Evolutionary conservation across 2,888 invertebrate genomes (phyloP).

Genomic region (Nomada hirtipes): DNA sequence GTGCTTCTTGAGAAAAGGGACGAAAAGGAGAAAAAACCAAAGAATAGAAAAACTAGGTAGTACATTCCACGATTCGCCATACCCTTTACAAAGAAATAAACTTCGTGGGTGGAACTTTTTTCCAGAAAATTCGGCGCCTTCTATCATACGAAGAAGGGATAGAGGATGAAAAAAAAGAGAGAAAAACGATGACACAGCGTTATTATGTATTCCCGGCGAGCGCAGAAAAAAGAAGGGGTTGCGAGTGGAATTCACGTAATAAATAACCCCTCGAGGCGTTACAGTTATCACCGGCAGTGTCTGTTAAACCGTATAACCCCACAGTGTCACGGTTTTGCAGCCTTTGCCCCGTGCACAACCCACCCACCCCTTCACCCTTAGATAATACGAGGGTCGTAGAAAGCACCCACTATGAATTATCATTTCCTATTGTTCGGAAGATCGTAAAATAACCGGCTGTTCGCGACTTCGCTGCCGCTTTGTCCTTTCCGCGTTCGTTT

Average conservation of each 20-base stretch:
- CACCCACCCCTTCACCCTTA: conserved; percentile 20
- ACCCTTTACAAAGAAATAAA: too few relatives aligned
- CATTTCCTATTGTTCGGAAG: conserved; percentile 78
- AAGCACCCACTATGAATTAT: conserved; percentile 78
- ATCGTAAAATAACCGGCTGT: conserved; percentile 74
- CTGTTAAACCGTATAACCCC: conserved; percentile 39
- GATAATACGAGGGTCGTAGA: conserved; percentile 73
- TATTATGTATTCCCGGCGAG: conserved; percentile 18
- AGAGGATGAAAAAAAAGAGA: neutral
- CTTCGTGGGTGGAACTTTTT: too few relatives aligned
- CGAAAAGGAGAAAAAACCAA: neutral
- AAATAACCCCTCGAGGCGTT: conserved; percentile 79
- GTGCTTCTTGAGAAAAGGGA: neutral
- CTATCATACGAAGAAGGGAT: neutral
- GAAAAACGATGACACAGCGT: conserved; percentile 37
- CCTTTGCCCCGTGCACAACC: conserved; percentile 4
- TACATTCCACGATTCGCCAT: neutral
- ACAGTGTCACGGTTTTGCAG: conserved; percentile 17
- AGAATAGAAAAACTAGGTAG: too few relatives aligned
- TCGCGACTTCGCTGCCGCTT: conserved; percentile 38
- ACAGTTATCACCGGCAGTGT: conserved; percentile 72
- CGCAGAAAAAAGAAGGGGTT: conserved; percentile 38
- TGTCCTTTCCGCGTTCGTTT: conserved; percentile 24
- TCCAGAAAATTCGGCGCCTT: too few relatives aligned
- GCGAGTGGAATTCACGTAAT: conserved; percentile 66